Percentiles rank a stretch among this genome's conserved stretches.
Conservation (phyloP, 2,888 invertebrate species). For the Cerceris rybyensis region DNA sequence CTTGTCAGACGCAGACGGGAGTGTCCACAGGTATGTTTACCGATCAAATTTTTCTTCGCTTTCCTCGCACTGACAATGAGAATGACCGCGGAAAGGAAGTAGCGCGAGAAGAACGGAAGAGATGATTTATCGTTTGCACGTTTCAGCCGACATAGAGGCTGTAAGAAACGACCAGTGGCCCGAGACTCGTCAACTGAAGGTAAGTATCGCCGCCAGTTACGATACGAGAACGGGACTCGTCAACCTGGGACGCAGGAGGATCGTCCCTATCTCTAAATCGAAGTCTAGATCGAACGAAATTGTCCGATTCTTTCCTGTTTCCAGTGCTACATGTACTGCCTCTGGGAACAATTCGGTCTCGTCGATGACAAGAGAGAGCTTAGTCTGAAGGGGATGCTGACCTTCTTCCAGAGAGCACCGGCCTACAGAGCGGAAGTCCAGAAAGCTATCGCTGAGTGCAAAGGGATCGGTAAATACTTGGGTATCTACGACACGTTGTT, state of each 20-base stretch:
- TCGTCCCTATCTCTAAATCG: too few relatives aligned
- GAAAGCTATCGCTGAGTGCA: constrained; percentile 75
- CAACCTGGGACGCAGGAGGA: background rate
- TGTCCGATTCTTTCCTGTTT: constrained; percentile 1
- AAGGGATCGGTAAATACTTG: constrained; percentile 76
- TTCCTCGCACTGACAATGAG: background rate
- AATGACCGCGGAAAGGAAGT: background rate
- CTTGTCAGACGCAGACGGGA: constrained; percentile 77
- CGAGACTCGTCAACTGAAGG: constrained; percentile 76
- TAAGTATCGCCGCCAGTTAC: constrained; percentile 49
- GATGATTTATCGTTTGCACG: background rate
- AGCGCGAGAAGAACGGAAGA: too few relatives aligned
- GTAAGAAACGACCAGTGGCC: constrained; percentile 78
- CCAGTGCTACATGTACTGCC: constrained; percentile 81
- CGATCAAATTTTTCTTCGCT: background rate
- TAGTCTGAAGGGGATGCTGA: constrained; percentile 76
- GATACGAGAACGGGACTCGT: too few relatives aligned
- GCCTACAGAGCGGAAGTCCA: constrained; percentile 77
- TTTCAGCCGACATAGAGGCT: constrained; percentile 77
- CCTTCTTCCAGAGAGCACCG: constrained; percentile 78
- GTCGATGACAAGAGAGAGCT: constrained; percentile 78
- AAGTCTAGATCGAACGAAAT: too few relatives aligned
- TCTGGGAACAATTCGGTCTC: constrained; percentile 79
- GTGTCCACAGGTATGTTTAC: constrained; percentile 74
- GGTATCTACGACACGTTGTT: constrained; percentile 64